A percentile compares a stretch with the other conserved stretches of the same genome.
Conservation (phyloP, 2,888 invertebrate genomes). For the Pseudococcus viburni region DNA sequence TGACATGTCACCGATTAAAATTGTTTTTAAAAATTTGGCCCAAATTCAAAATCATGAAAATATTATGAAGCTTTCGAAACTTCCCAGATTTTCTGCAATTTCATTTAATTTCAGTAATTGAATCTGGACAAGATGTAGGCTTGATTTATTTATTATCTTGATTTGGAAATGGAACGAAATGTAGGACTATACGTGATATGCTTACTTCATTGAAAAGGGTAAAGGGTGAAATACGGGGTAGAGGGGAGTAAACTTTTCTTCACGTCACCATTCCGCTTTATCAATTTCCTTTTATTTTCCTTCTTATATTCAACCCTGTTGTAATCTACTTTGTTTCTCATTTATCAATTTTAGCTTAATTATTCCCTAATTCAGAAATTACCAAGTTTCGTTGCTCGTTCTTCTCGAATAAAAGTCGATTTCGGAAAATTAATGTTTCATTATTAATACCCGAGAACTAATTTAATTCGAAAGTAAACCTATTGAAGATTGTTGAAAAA, state of each 20-base stretch:
- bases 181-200: too few species aligned
- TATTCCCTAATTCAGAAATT: not conserved
- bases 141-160: too few species aligned
- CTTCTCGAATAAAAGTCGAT: not conserved
- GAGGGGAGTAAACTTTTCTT: not conserved
- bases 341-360: constrained; percentile 25
- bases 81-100: too few species aligned
- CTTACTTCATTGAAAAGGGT: too few species aligned
- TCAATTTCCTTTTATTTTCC: not conserved
- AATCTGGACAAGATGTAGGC: too few species aligned
- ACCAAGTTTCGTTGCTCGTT: not conserved
- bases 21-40: too few species aligned
- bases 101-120: too few species aligned
- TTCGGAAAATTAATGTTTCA: not conserved
- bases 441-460: not conserved
- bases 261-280: not conserved
- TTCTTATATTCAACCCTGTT: not conserved
- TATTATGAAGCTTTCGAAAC: too few species aligned
- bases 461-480: not conserved
- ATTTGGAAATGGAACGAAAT: too few species aligned
- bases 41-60: too few species aligned
- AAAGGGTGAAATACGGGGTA: too few species aligned
- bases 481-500: not conserved
- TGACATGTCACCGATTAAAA: too few species aligned
- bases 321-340: not conserved